Conservation (phyloP, 2,888 invertebrate genomes). For the Dromius quadrimaculatus region DNA sequence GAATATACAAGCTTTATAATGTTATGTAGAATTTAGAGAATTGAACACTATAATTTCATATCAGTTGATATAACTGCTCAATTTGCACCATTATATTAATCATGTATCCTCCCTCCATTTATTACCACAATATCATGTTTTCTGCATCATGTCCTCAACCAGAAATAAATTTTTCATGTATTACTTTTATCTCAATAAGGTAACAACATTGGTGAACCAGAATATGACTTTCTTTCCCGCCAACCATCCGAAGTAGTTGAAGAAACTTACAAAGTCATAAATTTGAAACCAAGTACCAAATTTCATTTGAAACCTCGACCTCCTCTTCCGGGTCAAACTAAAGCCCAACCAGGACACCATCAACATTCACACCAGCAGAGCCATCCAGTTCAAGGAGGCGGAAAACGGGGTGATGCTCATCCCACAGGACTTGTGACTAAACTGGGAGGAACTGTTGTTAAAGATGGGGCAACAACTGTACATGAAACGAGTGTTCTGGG, state of each 20-base stretch:
- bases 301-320: constrained; percentile 68
- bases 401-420: constrained; percentile 72
- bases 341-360: constrained; percentile 64
- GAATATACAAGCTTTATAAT: too few relatives aligned
- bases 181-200: constrained; percentile 66
- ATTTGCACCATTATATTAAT: too few relatives aligned
- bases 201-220: constrained; percentile 83
- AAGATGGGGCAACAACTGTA: constrained; percentile 85
- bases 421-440: constrained; percentile 87
- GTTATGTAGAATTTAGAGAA: too few relatives aligned
- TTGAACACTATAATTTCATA: too few relatives aligned
- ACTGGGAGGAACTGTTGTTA: constrained; percentile 85
- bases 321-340: constrained; percentile 62
- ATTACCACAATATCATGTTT: too few relatives aligned
- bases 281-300: constrained; percentile 79
- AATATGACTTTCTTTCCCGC: constrained; percentile 86
- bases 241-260: constrained; percentile 88
- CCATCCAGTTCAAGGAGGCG: constrained; percentile 66
- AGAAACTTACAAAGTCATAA: constrained; percentile 87
- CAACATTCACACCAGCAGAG: constrained; percentile 60
- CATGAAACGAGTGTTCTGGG: constrained; percentile 92
- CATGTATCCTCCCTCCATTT: too few relatives aligned
- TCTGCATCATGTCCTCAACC: too few relatives aligned
- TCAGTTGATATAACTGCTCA: too few relatives aligned
- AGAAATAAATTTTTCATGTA: too few relatives aligned